Conservation (phyloP, 1,140 invertebrate species). For the Drosophila melanica region DNA sequence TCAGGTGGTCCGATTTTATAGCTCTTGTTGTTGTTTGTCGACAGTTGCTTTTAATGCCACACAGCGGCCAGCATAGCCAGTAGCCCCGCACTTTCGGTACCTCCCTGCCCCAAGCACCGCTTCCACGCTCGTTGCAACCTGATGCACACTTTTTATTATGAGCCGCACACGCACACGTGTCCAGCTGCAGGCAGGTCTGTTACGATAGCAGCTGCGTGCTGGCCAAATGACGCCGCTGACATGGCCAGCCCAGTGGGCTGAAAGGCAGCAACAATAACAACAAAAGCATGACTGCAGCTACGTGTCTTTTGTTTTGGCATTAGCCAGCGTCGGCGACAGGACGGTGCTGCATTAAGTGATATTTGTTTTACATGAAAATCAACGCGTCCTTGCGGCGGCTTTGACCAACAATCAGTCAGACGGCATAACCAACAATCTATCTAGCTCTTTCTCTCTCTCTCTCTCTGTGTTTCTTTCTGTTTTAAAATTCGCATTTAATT, state of each 20-base stretch:
- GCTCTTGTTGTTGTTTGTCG: slow-evolving; percentile 62
- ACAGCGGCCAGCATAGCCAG: slow-evolving; percentile 31
- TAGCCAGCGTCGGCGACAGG: slow-evolving; percentile 50
- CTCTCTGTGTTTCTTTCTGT: background rate
- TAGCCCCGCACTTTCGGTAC: background rate
- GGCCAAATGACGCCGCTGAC: slow-evolving; percentile 31
- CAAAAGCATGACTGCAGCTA: slow-evolving; percentile 16
- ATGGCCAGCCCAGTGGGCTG: slow-evolving; percentile 25
- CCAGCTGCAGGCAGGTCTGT: slow-evolving; percentile 17
- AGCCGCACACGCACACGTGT: slow-evolving; percentile 74
- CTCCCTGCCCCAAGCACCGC: background rate
- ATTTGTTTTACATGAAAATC: slow-evolving; percentile 82
- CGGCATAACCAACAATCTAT: slow-evolving; percentile 1
- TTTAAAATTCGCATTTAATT: slow-evolving; percentile 67
- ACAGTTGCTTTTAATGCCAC: slow-evolving; percentile 79
- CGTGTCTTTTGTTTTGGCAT: slow-evolving; percentile 76
- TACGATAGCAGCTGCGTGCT: slow-evolving; percentile 40
- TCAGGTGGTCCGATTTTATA: slow-evolving; percentile 41
- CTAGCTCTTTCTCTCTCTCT: background rate
- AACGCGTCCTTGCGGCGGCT: slow-evolving; percentile 54
- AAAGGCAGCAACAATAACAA: slow-evolving; percentile 4
- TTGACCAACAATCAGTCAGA: slow-evolving; percentile 12
- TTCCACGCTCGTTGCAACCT: slow-evolving; percentile 56
- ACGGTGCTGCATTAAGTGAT: slow-evolving; percentile 72
- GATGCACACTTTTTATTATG: slow-evolving; percentile 79